Percentiles rank a stretch among this genome's conserved stretches.
These are phyloP conservation scores for Trichoplusia ni DNA, from an alignment of 1,140 invertebrate species.

Conservation along the genomic window DNA sequence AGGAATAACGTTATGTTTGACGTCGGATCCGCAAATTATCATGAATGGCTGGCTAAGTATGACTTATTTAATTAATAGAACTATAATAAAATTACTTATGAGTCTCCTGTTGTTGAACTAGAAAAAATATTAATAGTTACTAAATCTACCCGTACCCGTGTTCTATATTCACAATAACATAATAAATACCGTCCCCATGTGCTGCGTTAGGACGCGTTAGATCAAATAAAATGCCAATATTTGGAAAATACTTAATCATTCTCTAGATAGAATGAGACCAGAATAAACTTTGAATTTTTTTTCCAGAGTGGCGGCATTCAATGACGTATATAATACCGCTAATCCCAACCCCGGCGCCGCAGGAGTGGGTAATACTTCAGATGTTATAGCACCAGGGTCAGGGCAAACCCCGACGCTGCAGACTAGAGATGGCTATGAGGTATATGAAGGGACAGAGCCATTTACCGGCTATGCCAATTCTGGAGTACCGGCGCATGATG, in stretches of 20 bases:
- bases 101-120: too few species aligned
- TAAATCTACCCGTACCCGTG: too few species aligned
- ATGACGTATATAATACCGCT: conserved; percentile 43
- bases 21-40: conserved; percentile 85
- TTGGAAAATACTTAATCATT: too few species aligned
- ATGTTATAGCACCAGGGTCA: neutral
- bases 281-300: conserved; percentile 29
- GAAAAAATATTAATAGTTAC: too few species aligned
- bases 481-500: conserved; percentile 48
- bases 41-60: conserved; percentile 87
- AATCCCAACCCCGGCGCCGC: neutral
- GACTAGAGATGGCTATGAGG: conserved; percentile 64
- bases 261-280: too few species aligned
- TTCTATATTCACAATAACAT: too few species aligned
- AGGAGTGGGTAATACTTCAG: conserved; percentile 8
- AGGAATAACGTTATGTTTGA: conserved; percentile 82
- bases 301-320: conserved; percentile 65
- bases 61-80: too few species aligned
- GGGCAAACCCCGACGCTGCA: conserved; percentile 27
- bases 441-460: conserved; percentile 54
- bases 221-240: too few species aligned
- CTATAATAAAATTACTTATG: too few species aligned
- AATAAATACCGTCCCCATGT: too few species aligned
- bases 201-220: too few species aligned
- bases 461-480: conserved; percentile 39